Percentiles rank a stretch among this genome's conserved stretches.
Conservation (phyloP, 2,113 vertebrate genomes). For the Lasiurus cinereus region DNA sequence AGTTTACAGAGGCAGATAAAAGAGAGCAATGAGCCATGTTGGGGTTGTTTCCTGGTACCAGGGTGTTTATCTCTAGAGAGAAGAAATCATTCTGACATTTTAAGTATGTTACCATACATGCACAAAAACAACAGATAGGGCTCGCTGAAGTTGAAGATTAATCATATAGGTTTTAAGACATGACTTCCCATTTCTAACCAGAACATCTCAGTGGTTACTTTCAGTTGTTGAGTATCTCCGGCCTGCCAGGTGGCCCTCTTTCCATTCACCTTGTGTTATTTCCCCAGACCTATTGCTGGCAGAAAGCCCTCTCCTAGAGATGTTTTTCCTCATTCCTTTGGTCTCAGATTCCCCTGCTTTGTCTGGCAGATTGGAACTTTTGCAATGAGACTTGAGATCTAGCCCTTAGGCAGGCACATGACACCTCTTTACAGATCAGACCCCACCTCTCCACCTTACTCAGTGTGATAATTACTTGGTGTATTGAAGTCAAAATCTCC, state of each 20-base stretch:
- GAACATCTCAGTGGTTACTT: neutral
- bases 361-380: neutral
- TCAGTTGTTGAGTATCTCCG: neutral
- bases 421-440: neutral
- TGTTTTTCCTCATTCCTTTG: neutral
- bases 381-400: neutral
- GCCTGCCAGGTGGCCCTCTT: neutral
- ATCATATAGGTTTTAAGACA: neutral
- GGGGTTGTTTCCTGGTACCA: neutral
- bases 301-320: neutral
- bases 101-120: neutral
- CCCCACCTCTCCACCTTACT: neutral
- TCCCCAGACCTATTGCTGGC: neutral
- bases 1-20: neutral
- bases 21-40: neutral
- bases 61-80: neutral
- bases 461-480: neutral
- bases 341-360: neutral
- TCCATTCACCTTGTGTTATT: neutral
- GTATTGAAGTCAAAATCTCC: neutral
- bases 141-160: neutral
- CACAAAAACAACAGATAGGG: too few species aligned
- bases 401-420: too few species aligned
- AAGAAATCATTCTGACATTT: neutral
- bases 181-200: neutral